These are phyloP conservation scores for Cephus nigrinus DNA, from an alignment of 2,888 invertebrate genomes.

Conservation along the genomic window DNA sequence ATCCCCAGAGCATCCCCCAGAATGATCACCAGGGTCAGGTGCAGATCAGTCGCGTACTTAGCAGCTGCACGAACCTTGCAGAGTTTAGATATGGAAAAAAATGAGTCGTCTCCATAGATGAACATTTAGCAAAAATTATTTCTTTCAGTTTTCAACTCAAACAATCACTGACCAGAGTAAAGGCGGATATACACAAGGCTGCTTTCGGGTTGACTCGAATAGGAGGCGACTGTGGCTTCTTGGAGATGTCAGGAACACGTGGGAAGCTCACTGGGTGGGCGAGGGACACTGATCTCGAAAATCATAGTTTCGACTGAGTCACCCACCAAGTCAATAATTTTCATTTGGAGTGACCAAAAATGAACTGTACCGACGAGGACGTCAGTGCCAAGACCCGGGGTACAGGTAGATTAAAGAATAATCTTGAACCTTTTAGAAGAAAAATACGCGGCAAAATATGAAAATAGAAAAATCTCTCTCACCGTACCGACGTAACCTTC, in stretches of 20 bases:
- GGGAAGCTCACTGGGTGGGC: not conserved
- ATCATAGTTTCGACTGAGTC: not conserved
- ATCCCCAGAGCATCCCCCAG: slow-evolving; percentile 19
- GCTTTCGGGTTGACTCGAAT: not conserved
- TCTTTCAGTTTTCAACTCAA: not conserved
- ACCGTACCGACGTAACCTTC: no score
- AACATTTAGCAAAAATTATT: not conserved
- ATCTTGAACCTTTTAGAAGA: not conserved
- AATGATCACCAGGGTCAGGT: slow-evolving; percentile 37
- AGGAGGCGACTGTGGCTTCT: not conserved
- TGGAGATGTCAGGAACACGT: not conserved
- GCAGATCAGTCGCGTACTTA: slow-evolving; percentile 34
- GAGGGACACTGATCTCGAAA: not conserved
- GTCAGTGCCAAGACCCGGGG: no score
- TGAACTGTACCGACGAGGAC: not conserved
- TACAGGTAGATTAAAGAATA: not conserved
- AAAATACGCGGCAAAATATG: not conserved
- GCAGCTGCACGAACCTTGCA: slow-evolving; percentile 30
- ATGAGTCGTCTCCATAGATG: no score
- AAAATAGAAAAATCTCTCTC: no score
- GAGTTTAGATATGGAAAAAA: not conserved
- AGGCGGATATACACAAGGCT: not conserved
- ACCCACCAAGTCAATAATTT: not conserved
- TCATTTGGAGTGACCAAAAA: not conserved
- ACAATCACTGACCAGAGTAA: not conserved